phyloP scores from a whole-genome alignment of 2,888 invertebrate species.

The Biston stratarius region DNA sequence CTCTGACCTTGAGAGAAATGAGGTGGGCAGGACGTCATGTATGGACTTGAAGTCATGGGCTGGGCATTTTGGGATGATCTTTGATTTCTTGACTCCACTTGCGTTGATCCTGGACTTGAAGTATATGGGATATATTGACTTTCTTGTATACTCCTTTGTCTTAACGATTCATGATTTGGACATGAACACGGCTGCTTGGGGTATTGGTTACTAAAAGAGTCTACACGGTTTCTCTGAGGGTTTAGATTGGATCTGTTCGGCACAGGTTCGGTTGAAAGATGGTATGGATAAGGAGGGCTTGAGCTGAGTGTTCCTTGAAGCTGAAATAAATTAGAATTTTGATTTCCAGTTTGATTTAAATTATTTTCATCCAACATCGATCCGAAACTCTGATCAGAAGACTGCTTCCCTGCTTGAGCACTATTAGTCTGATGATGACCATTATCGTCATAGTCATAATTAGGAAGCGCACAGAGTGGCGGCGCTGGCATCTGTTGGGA shows the following conservation, averaged over 20 bases:
- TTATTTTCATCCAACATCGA: neutral
- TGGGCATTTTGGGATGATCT: neutral
- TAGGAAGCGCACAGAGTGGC: neutral
- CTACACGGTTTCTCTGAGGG: neutral
- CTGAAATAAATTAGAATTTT: neutral
- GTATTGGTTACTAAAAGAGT: slow-evolving; percentile 2
- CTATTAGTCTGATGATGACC: neutral
- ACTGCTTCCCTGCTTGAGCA: slow-evolving; percentile 4
- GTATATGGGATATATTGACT: slow-evolving; percentile 5
- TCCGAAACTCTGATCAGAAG: slow-evolving; percentile 2
- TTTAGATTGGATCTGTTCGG: neutral
- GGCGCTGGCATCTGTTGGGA: neutral
- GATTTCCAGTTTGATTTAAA: slow-evolving; percentile 1
- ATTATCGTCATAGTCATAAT: slow-evolving; percentile 1
- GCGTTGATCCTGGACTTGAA: neutral
- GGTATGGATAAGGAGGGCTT: slow-evolving; percentile 2
- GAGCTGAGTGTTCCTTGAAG: neutral
- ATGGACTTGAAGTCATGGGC: neutral
- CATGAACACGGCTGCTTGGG: neutral
- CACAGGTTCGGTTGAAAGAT: neutral
- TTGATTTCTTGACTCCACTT: neutral
- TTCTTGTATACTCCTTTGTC: slow-evolving; percentile 1
- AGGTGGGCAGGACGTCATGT: neutral
- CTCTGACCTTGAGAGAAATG: slow-evolving; percentile 1
- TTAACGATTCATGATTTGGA: neutral